These are phyloP conservation scores for Nothura maculosa DNA, from an alignment of 2,797 vertebrate genomes.

Conservation along the genomic window DNA sequence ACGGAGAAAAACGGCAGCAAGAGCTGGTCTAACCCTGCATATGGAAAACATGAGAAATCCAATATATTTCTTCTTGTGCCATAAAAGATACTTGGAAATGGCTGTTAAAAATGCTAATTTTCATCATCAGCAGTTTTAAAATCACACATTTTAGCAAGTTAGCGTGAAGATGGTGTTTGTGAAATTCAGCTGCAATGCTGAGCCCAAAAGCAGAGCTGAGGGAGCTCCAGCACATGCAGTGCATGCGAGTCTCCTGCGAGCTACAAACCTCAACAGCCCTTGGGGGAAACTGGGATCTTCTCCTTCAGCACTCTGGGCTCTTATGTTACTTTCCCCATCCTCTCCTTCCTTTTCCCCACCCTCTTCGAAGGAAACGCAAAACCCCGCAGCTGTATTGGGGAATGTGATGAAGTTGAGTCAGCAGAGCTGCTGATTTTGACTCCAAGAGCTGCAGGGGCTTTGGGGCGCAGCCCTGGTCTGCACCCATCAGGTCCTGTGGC, in stretches of 20 bases:
- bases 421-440: not conserved
- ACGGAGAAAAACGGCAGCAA: not conserved
- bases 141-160: not conserved
- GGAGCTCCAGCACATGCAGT: not conserved
- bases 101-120: not conserved
- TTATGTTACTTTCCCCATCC: not conserved
- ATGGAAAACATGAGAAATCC: not conserved
- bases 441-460: rapidly evolving
- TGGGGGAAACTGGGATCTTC: rapidly evolving
- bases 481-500: not conserved
- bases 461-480: not conserved
- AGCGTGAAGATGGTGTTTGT: not conserved
- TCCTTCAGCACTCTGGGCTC: not conserved
- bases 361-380: not conserved
- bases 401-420: not conserved
- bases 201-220: slow-evolving; percentile 11
- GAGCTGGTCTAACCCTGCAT: not conserved
- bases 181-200: not conserved
- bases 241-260: not conserved
- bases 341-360: not conserved
- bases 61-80: not conserved
- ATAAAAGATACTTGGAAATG: not conserved
- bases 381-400: not conserved
- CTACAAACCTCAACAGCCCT: not conserved
- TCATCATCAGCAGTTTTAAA: not conserved